These are phyloP conservation scores for Tetraneura akinire DNA, from an alignment of 1,140 invertebrate species.

Conservation along the genomic window DNA sequence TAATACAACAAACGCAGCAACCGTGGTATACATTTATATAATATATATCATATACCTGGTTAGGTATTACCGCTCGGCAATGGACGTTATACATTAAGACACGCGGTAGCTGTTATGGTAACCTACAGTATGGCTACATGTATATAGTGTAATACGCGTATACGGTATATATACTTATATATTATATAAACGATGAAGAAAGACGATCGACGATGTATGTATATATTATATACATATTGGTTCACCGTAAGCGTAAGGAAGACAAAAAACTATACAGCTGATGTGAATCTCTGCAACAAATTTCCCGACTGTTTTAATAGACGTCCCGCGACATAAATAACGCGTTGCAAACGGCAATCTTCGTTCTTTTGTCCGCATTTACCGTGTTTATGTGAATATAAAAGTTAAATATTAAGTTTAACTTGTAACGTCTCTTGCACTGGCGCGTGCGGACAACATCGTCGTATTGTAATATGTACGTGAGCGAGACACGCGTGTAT, in stretches of 20 bases:
- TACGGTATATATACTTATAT: background rate
- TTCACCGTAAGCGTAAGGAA: too few relatives aligned
- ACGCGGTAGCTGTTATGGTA: background rate
- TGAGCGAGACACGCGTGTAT: background rate
- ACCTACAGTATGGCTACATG: background rate
- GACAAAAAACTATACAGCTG: background rate
- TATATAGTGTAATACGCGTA: background rate
- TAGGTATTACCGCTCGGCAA: too few relatives aligned
- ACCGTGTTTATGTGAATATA: background rate
- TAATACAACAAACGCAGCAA: too few relatives aligned
- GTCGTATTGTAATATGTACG: background rate
- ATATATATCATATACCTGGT: too few relatives aligned
- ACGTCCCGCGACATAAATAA: slow-evolving; percentile 7
- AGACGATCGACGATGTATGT: background rate
- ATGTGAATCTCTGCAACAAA: slow-evolving; percentile 14
- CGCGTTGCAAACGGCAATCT: background rate
- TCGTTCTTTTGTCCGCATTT: too few relatives aligned
- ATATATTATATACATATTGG: too few relatives aligned
- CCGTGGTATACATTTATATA: too few relatives aligned
- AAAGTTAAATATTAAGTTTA: background rate
- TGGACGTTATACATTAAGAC: too few relatives aligned
- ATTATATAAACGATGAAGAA: too few relatives aligned
- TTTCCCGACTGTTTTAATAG: background rate
- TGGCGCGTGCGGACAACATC: background rate
- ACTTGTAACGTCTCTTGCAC: too few relatives aligned